Base-by-base conservation (phyloP, 1,140 invertebrate species). In the Aphis craccivora region DNA sequence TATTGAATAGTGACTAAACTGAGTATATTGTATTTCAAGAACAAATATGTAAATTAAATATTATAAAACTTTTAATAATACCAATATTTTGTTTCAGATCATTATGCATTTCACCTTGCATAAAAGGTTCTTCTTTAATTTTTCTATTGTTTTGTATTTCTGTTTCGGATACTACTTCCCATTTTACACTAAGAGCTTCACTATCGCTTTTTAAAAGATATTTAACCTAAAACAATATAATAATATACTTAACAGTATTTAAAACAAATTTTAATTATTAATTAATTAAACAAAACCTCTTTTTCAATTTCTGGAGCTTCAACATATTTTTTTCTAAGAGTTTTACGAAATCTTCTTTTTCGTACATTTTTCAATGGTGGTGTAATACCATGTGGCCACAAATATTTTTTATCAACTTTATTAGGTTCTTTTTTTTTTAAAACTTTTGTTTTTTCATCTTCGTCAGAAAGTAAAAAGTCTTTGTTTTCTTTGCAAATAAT, bases 281-380 rank as follows among this genome's bases (percentile, higher is more conserved):
- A 89, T 37, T 55, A 53, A 88, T 51, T 37, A 9, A 67, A 18
- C 3, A 43, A 67, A 67, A 98, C 97, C 96, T 99, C 99, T 95
- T 99, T 99, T 95, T 99, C 99, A 94, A 99, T 99, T 96, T 99
- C 99, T 2, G 98, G 98, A 87, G 98, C 98, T 95, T 99, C 99
- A 2, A 99, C 97, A 95, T 98, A 99, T 94, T 99, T 99, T 95
- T 99, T 99, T 95, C 98, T 98, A 30, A 99, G 95, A 0, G 98
- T 99, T 96, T 99, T 99, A 86, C 99, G 96, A 95, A 99, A 99
- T 94, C 99, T 96, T 94, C 98, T 96, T 94, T 98, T 98, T 30
- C 98, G 96, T 0, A 99, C 98, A 96, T 99, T 99, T 95, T 99
- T 99, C 43, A 98, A 96, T 6, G 99, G 98, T 7, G 98, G 98